Percentiles rank a stretch among this genome's conserved stretches.
Evolutionary conservation across 2,113 vertebrate species (phyloP).

Genomic region (Climacteris rufus): DNA sequence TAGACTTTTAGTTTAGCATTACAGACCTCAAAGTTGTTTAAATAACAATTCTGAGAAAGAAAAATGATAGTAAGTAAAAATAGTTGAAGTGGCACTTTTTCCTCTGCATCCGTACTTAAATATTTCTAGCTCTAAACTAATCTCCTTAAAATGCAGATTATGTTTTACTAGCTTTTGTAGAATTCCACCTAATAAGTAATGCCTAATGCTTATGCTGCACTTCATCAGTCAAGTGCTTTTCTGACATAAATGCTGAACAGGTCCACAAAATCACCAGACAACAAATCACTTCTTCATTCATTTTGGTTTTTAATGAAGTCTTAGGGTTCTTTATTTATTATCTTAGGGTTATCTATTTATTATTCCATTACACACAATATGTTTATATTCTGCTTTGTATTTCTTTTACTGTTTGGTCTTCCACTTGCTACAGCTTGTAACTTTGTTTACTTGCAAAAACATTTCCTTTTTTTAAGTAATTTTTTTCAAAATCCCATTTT

Average conservation of each 20-base stretch:
- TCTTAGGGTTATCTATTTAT: too few species aligned
- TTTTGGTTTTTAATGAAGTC: not conserved
- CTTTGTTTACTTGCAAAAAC: not conserved
- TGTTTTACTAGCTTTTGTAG: not conserved
- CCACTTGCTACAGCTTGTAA: not conserved
- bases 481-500: not conserved
- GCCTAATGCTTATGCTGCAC: not conserved
- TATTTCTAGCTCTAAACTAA: not conserved
- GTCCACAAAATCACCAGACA: not conserved
- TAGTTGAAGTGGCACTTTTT: not conserved
- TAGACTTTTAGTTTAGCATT: not conserved
- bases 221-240: not conserved
- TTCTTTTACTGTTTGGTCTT: not conserved
- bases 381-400: not conserved
- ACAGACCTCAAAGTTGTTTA: not conserved
- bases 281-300: not conserved
- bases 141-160: not conserved
- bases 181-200: not conserved
- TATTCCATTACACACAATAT: not conserved
- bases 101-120: not conserved
- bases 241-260: not conserved
- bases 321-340: too few species aligned
- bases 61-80: not conserved
- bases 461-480: too few species aligned
- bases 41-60: not conserved